Base-by-base conservation (phyloP, 2,113 vertebrate species). In the Solea senegalensis region DNA sequence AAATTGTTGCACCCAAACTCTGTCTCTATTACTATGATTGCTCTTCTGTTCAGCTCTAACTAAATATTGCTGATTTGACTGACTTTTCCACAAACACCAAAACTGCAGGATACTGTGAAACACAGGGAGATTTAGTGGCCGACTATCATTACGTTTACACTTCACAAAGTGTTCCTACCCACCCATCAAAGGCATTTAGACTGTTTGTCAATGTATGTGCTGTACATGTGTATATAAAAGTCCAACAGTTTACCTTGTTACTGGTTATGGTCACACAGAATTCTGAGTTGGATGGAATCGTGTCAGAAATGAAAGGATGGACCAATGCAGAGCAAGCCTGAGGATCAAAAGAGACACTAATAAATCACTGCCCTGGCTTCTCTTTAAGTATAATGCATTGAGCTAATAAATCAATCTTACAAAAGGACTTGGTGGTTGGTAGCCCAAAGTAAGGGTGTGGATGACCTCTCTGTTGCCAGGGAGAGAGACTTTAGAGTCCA, bases 401-500 rank as follows among this genome's bases (percentile, higher is more conserved):
- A 64, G 28, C 6, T 15, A 13, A 48, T 49, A 44, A 16, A 44
- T 59, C n/a, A 14, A 10, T 9, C 14, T 55, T 82, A 97, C 94
- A 62, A 92, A 95, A 51, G 91, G 94, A 11, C 85, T 92, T 12
- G 93, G 88, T 4, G 89, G 82, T 46, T 85, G 86, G 52, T 94
- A 95, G 71, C 95, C 92, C 9, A 97, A 69, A 26, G 88, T 95
- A n/a, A 95, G 67, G 0, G 92, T 93, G 75, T 96, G 95, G 75
- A 94, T 10, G 43, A 82, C 79, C 78, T 96, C 95, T 48, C 91
- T 91, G 52, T 74, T 75, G 8, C 43, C 81, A 9, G 93, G 84
- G 60, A 96, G 84, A 76, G 89, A 50, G 45, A 92, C 83, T 78
- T 93, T 95, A 0, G 94, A 96, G 84, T 96, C 95, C 82, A 97